phyloP scores from a whole-genome alignment of 2,113 vertebrate genomes.

The Lepidiolamprologus cunningtoni region DNA sequence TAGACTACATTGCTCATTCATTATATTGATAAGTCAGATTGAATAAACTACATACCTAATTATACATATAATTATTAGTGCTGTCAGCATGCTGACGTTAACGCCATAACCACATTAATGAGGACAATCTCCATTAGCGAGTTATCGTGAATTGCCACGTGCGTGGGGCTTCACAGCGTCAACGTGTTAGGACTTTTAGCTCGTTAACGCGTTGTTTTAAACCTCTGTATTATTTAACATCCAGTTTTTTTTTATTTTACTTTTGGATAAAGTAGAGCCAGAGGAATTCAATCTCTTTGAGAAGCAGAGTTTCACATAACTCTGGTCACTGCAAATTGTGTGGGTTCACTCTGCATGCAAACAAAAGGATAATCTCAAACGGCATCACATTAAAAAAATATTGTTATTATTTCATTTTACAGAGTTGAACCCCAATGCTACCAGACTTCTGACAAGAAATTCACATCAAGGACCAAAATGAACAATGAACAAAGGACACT shows the following conservation, averaged over 20 bases:
- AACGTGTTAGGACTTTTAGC: not conserved
- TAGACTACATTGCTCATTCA: not conserved
- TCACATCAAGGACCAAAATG: not conserved
- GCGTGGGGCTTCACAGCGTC: not conserved
- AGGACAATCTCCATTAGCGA: accelerated
- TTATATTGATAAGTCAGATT: not conserved
- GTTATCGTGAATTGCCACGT: not conserved
- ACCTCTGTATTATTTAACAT: not conserved
- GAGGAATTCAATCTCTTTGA: not conserved
- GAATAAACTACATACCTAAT: not conserved
- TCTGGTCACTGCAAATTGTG: not conserved
- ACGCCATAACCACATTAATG: not conserved
- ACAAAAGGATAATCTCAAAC: not conserved
- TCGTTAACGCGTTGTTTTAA: not conserved
- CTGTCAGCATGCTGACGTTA: not conserved
- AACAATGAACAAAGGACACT: not conserved
- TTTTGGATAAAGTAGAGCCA: not conserved
- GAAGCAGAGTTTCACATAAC: not conserved
- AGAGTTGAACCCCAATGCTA: not conserved
- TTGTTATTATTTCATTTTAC: not conserved
- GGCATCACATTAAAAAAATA: not conserved
- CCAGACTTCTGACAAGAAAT: not conserved
- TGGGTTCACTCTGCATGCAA: not conserved
- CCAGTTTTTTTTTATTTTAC: not conserved
- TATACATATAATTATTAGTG: not conserved